phyloP scores from a whole-genome alignment of 2,113 vertebrate genomes.

The Meleagris gallopavo region DNA sequence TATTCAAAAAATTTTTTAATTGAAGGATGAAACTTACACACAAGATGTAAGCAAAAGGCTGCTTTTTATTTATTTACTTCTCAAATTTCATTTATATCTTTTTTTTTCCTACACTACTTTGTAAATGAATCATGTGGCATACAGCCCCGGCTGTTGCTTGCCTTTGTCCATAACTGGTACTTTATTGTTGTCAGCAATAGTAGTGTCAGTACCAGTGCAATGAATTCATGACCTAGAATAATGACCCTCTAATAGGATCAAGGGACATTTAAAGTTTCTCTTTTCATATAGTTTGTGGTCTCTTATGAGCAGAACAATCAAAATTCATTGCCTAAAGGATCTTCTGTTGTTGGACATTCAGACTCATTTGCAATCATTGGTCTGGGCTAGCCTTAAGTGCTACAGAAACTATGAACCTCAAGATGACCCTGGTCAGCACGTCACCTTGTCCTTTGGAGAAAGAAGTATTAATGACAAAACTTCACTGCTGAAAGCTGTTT shows the following conservation, averaged over 20 bases:
- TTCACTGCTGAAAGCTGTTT: constrained; percentile 42
- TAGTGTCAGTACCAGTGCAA: constrained; percentile 19
- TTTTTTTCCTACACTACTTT: constrained; percentile 6
- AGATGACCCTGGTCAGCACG: constrained; percentile 55
- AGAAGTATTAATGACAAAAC: constrained; percentile 56
- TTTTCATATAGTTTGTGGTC: constrained; percentile 74
- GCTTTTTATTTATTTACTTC: background rate
- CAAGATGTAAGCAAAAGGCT: background rate
- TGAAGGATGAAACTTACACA: background rate
- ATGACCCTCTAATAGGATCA: constrained; percentile 68
- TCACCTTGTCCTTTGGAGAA: constrained; percentile 62
- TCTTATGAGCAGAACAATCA: constrained; percentile 74
- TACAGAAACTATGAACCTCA: constrained; percentile 41
- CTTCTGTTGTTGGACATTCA: constrained; percentile 51
- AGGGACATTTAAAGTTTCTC: constrained; percentile 70
- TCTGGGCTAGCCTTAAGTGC: constrained; percentile 43
- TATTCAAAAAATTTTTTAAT: background rate
- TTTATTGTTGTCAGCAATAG: constrained; percentile 63
- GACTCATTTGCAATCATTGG: constrained; percentile 46
- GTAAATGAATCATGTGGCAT: background rate
- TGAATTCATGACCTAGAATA: constrained; percentile 56
- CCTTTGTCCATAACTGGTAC: constrained; percentile 18
- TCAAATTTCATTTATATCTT: background rate
- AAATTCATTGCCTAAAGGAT: constrained; percentile 74
- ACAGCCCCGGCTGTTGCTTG: background rate